Percentiles rank a stretch among this genome's conserved stretches.
Conservation (phyloP, 2,113 vertebrate species). For the Limanda limanda region DNA sequence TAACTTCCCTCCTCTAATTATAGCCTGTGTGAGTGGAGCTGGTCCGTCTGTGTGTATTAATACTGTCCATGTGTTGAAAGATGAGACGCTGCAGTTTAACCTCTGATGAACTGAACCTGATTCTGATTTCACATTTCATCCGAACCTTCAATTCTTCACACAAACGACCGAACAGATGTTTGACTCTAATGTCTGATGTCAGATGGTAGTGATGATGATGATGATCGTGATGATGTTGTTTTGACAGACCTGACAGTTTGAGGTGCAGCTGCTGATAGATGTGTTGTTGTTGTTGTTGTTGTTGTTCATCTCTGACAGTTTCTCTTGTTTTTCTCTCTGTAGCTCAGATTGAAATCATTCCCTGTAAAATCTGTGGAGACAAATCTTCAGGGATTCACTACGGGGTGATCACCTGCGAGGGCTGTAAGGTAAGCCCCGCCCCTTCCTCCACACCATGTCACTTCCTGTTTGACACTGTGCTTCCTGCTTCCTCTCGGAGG, state of each 20-base stretch:
- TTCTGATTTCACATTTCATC: no score
- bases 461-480: neutral
- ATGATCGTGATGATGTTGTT: neutral
- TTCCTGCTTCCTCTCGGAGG: neutral
- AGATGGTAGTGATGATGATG: neutral
- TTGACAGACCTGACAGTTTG: neutral
- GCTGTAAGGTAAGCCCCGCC: neutral
- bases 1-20: slow-evolving; percentile 55
- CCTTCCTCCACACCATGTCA: slow-evolving; percentile 3
- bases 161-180: neutral
- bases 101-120: slow-evolving; percentile 62
- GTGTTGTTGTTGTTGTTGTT: neutral
- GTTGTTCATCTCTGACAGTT: slow-evolving; percentile 4
- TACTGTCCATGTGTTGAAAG: slow-evolving; percentile 36
- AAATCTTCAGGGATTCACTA: slow-evolving; percentile 98
- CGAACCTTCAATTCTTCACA: no score
- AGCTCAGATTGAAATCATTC: slow-evolving; percentile 99
- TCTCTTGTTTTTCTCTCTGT: slow-evolving; percentile 67
- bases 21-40: slow-evolving; percentile 26
- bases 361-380: slow-evolving; percentile 98
- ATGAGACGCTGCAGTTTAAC: slow-evolving; percentile 13
- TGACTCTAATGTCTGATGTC: no score
- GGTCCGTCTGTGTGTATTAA: slow-evolving; percentile 49
- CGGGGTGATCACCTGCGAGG: slow-evolving; percentile 87
- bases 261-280: neutral